Percentiles rank a stretch among this genome's conserved stretches.
Evolutionary conservation across 1,140 invertebrate species (phyloP).

Genomic region (Cotesia typhae): DNA sequence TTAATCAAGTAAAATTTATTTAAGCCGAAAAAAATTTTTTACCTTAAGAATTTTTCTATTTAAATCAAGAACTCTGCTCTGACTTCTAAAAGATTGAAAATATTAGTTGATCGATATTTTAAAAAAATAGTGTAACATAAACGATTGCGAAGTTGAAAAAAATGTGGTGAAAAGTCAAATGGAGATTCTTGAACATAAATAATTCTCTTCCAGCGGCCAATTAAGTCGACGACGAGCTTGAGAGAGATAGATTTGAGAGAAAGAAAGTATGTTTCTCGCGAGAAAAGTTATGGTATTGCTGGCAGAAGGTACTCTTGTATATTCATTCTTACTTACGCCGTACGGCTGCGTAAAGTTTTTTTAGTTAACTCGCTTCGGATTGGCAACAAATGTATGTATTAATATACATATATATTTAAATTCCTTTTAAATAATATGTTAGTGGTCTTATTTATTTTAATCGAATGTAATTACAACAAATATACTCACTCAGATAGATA

Average conservation of each 20-base stretch:
- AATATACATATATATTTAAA: slow-evolving; percentile 22
- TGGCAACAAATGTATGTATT: background rate
- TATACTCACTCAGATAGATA: background rate
- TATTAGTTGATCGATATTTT: slow-evolving; percentile 5
- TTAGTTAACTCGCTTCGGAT: slow-evolving; percentile 6
- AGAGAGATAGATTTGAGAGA: background rate
- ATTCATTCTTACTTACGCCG: slow-evolving; percentile 35
- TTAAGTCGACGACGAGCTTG: slow-evolving; percentile 20
- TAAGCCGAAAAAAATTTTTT: no score
- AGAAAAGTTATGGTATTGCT: slow-evolving; percentile 22
- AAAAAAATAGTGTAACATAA: slow-evolving; percentile 12
- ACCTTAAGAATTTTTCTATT: no score
- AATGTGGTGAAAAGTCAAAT: slow-evolving; percentile 15
- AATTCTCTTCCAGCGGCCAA: slow-evolving; percentile 27
- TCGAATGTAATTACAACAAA: slow-evolving; percentile 29
- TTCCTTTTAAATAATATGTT: slow-evolving; percentile 7
- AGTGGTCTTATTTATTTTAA: slow-evolving; percentile 23
- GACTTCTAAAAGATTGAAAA: no score
- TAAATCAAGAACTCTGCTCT: no score
- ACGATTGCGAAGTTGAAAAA: slow-evolving; percentile 4
- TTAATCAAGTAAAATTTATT: no score
- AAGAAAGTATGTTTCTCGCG: slow-evolving; percentile 10
- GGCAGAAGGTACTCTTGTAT: slow-evolving; percentile 21
- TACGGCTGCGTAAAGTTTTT: slow-evolving; percentile 29
- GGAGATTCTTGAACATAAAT: slow-evolving; percentile 32